Evolutionary conservation across 2,888 invertebrate genomes (phyloP).

Genomic region (Cheilosia grossa): DNA sequence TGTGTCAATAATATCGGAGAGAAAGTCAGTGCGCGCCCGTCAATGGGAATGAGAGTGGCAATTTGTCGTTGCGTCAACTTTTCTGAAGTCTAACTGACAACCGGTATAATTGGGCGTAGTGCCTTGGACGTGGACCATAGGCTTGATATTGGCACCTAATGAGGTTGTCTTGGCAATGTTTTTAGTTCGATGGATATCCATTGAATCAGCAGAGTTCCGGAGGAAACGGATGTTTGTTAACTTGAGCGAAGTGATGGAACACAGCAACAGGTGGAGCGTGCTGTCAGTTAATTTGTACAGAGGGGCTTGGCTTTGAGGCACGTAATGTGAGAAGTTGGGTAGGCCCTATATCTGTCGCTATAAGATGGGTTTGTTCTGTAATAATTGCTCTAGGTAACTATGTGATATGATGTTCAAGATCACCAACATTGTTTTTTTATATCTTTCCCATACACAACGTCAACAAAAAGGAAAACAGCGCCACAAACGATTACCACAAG

Average conservation of each 20-base stretch:
- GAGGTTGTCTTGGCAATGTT: conserved; percentile 33
- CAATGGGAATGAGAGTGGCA: conserved; percentile 1
- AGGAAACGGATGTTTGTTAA: neutral
- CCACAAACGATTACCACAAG: too few species aligned
- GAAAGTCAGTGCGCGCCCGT: neutral
- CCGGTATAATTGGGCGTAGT: conserved; percentile 31
- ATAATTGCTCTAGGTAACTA: too few species aligned
- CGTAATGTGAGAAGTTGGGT: too few species aligned
- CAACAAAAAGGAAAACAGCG: too few species aligned
- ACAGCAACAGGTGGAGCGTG: too few species aligned
- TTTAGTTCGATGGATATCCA: conserved; percentile 34
- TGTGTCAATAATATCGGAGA: conserved; percentile 19
- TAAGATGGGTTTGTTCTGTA: too few species aligned
- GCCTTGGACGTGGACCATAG: conserved; percentile 22
- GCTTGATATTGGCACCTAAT: conserved; percentile 23
- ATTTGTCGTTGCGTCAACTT: conserved; percentile 30
- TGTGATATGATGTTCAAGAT: too few species aligned
- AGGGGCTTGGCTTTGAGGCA: too few species aligned
- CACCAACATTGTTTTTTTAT: too few species aligned
- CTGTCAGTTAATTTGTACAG: too few species aligned
- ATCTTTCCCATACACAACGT: too few species aligned
- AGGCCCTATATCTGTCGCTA: too few species aligned
- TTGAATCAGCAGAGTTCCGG: conserved; percentile 18
- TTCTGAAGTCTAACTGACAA: conserved; percentile 38
- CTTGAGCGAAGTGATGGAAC: neutral